Base-by-base conservation (phyloP, 2,113 vertebrate genomes). In the Saiga tatarica region DNA sequence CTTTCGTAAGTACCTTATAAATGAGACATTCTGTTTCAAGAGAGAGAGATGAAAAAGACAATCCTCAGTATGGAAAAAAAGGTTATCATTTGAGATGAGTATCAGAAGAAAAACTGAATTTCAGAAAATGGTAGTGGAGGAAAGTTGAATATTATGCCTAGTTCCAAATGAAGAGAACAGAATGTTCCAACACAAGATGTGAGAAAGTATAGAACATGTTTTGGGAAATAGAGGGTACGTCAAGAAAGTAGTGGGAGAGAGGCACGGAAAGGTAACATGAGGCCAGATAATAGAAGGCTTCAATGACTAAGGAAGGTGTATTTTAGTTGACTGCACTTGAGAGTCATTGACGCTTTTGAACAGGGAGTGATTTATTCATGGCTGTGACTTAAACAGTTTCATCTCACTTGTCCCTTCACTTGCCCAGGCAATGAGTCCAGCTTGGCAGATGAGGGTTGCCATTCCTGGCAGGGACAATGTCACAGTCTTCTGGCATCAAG, bases 111-210 rank as follows among this genome's bases (percentile, higher is more conserved):
- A 96, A 93, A 26, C n/a, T 59, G 39, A 25, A 45, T 83, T 91
- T 87, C 62, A 96, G 60, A 96, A 95, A 98, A 93, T 33, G 13
- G 14, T 2, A 30, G 6, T 82, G 6, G 84, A 26, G 88, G 90
- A 83, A 7, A 91, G 28, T 83, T 55, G 17, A 60, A 71, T 57
- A 6, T 89, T 92, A 82, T 47, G 11, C 47, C 39, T 88, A 26
- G 17, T 45, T 47, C 26, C 71, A 86, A 89, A 57, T 25, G 30
- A 87, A 92, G 39, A 50, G 45, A 84, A 55, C 10, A 33, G 28
- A 17, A 36, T 92, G 36, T 94, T 47, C 45, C 87, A 87, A 89
- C 11, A 55, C 60, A 91, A 13, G 19, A 25, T 33, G 11, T 62
- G 6, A 95, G 59, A 94, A 90, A 82, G 30, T 21, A 59, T 4